These are phyloP conservation scores for Oplegnathus fasciatus DNA, from an alignment of 2,113 vertebrate genomes.

Conservation along the genomic window DNA sequence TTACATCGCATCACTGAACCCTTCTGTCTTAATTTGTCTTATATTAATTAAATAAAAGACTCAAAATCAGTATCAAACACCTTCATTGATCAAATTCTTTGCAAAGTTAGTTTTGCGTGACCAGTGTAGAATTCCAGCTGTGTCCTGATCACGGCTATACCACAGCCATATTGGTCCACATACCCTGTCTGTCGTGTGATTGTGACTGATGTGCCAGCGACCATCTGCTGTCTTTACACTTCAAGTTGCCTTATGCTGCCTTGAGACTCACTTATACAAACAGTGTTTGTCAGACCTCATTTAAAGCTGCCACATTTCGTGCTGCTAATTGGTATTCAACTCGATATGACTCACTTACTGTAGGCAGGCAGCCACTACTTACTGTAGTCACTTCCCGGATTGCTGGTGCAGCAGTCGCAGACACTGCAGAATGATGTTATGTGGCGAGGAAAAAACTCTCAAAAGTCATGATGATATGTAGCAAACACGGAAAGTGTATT, in stretches of 20 bases:
- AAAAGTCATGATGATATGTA: slow-evolving; percentile 21
- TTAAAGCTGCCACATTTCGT: slow-evolving; percentile 42
- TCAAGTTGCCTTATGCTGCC: slow-evolving; percentile 23
- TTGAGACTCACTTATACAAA: slow-evolving; percentile 27
- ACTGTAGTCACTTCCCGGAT: slow-evolving; percentile 28
- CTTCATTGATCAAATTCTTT: background rate
- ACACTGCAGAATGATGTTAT: slow-evolving; percentile 28
- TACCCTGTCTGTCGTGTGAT: slow-evolving; percentile 4
- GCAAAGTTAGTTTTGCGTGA: background rate
- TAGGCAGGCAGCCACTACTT: slow-evolving; percentile 46
- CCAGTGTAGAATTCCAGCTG: background rate
- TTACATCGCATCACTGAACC: background rate
- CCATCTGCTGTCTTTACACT: slow-evolving; percentile 52
- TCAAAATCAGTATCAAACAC: background rate
- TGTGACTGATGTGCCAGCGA: slow-evolving; percentile 10
- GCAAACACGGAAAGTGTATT: slow-evolving; percentile 28
- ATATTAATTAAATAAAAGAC: background rate
- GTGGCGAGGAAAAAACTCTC: slow-evolving; percentile 1
- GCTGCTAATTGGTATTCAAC: slow-evolving; percentile 48
- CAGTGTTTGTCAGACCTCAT: slow-evolving; percentile 46
- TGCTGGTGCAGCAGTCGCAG: background rate
- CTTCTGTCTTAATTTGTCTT: background rate
- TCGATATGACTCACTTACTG: slow-evolving; percentile 60
- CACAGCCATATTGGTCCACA: background rate
- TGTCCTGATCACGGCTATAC: background rate